Conservation (phyloP, 2,113 vertebrate species). For the Ploceus nigricollis region DNA sequence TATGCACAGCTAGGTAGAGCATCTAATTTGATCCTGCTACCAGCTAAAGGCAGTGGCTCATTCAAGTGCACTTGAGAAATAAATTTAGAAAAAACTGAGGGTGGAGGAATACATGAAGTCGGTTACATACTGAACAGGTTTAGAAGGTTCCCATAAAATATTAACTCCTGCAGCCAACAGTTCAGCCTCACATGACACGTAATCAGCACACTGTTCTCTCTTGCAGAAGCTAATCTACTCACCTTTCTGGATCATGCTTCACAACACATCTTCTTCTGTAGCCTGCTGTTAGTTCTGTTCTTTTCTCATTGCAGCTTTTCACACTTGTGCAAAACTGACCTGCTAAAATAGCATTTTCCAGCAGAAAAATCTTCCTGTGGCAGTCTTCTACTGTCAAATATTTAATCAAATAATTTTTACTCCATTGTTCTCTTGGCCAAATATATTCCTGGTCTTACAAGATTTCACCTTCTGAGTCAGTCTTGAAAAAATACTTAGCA, state of each 20-base stretch:
- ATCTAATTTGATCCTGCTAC: background rate
- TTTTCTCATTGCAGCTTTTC: background rate
- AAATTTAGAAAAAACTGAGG: background rate
- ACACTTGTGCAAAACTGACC: background rate
- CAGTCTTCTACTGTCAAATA: background rate
- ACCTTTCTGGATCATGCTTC: background rate
- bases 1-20: background rate
- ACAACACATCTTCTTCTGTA: background rate
- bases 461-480: background rate
- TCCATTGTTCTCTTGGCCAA: background rate
- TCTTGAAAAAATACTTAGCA: background rate
- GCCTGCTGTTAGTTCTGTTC: background rate
- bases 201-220: background rate
- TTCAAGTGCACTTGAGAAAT: background rate
- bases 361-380: background rate
- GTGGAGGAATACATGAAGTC: background rate
- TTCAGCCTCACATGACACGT: background rate
- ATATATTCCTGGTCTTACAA: background rate
- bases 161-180: background rate
- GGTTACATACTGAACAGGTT: background rate
- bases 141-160: slow-evolving; percentile 21
- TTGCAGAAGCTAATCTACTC: background rate
- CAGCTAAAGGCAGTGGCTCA: background rate
- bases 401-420: background rate
- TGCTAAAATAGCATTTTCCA: background rate